These are phyloP conservation scores for Eospalax fontanierii DNA, from an alignment of 2,797 vertebrate species.

Conservation along the genomic window DNA sequence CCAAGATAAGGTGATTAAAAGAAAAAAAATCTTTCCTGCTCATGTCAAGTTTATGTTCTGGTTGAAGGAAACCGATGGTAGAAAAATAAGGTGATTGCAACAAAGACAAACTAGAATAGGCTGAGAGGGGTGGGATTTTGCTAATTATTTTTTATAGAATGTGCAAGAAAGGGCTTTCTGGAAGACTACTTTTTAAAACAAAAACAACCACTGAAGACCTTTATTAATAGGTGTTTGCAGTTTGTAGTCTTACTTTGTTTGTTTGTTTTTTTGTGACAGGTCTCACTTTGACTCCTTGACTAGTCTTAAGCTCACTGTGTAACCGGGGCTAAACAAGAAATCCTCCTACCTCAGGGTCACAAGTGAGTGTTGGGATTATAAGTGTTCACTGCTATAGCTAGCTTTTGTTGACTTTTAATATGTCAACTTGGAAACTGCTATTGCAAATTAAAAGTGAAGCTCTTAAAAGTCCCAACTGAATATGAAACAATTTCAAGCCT, in stretches of 20 bases:
- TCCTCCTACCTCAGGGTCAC: not conserved
- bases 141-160: slow-evolving; percentile 1
- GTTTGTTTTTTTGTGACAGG: too few relatives aligned
- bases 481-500: not conserved
- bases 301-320: not conserved
- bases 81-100: not conserved
- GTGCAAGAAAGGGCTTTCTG: not conserved
- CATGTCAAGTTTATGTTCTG: not conserved
- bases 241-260: not conserved
- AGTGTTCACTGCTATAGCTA: not conserved
- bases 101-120: not conserved
- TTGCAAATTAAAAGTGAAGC: not conserved
- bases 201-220: not conserved
- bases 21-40: not conserved
- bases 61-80: not conserved
- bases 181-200: not conserved
- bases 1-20: not conserved
- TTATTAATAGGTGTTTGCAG: not conserved
- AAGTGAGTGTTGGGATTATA: too few relatives aligned
- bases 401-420: not conserved
- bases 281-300: not conserved
- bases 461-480: not conserved
- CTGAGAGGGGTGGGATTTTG: not conserved
- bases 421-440: not conserved
- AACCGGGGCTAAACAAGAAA: not conserved